Percentiles rank a stretch among this genome's conserved stretches.
Conservation (phyloP, 2,113 vertebrate genomes). For the Phrynosoma platyrhinos region DNA sequence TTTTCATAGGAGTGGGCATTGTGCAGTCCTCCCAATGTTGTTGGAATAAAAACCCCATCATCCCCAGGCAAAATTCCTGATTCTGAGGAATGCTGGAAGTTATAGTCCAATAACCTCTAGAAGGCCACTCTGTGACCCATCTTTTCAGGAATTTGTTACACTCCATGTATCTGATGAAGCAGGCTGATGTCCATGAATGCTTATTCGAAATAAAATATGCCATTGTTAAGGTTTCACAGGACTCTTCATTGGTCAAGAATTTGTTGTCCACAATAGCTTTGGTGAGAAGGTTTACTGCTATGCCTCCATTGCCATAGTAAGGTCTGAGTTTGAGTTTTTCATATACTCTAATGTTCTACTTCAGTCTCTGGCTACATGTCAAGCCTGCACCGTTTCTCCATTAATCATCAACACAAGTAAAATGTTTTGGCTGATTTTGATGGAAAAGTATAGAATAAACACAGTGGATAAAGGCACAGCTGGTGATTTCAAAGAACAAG, state of each 20-base stretch:
- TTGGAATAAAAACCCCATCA: no score
- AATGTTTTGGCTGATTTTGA: not conserved
- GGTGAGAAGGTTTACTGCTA: not conserved
- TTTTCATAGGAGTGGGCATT: no score
- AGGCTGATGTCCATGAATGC: no score
- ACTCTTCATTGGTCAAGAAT: not conserved
- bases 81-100: no score
- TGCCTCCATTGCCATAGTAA: not conserved
- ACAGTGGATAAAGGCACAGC: not conserved
- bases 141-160: not conserved
- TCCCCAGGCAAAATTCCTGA: no score
- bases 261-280: not conserved
- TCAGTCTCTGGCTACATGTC: not conserved
- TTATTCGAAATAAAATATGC: no score
- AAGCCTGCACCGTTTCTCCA: not conserved
- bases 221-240: no score
- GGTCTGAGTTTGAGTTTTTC: not conserved
- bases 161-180: no score
- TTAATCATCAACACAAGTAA: not conserved
- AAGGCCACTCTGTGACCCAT: no score
- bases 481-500: not conserved
- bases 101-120: no score
- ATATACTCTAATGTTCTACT: not conserved
- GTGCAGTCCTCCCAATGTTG: no score
- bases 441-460: not conserved